phyloP scores from a whole-genome alignment of 2,797 vertebrate genomes.

The Masticophis lateralis region DNA sequence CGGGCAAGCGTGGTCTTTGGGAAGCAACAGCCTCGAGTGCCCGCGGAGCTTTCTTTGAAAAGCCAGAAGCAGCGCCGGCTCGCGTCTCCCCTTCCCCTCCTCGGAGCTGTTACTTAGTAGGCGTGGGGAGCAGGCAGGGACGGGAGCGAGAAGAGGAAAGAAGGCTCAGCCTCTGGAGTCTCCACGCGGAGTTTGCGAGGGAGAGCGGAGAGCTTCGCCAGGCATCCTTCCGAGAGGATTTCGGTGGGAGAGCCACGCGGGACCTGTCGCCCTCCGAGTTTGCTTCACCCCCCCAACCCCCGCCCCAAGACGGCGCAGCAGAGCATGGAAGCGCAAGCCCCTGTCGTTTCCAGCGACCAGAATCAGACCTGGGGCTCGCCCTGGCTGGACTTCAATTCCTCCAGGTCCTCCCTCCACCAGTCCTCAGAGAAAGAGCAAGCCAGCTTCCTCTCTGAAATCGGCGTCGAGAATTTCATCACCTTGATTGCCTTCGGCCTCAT shows the following conservation, averaged over 20 bases:
- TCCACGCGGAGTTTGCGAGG: neutral
- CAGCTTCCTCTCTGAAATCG: slow-evolving; percentile 78
- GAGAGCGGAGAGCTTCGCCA: neutral
- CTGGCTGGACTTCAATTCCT: slow-evolving; percentile 39
- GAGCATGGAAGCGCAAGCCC: slow-evolving; percentile 51
- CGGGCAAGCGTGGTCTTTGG: neutral
- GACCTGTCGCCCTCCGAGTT: neutral
- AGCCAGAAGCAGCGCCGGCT: no score
- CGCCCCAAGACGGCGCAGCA: no score
- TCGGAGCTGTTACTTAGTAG: neutral
- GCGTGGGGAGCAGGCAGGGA: neutral
- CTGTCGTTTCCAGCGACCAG: neutral
- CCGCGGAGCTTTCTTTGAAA: neutral
- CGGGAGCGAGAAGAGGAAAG: neutral
- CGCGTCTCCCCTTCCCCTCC: neutral
- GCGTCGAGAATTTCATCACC: slow-evolving; percentile 87
- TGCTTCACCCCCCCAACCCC: neutral
- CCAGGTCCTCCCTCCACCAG: neutral
- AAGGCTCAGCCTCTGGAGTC: neutral
- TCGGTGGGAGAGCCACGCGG: neutral
- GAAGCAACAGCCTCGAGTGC: neutral
- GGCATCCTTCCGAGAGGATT: neutral
- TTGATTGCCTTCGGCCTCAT: slow-evolving; percentile 89
- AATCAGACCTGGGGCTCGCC: slow-evolving; percentile 55
- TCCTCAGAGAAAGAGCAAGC: neutral